Evolutionary conservation across 2,113 vertebrate genomes (phyloP).

Genomic region (Todiramphus saurophagus): DNA sequence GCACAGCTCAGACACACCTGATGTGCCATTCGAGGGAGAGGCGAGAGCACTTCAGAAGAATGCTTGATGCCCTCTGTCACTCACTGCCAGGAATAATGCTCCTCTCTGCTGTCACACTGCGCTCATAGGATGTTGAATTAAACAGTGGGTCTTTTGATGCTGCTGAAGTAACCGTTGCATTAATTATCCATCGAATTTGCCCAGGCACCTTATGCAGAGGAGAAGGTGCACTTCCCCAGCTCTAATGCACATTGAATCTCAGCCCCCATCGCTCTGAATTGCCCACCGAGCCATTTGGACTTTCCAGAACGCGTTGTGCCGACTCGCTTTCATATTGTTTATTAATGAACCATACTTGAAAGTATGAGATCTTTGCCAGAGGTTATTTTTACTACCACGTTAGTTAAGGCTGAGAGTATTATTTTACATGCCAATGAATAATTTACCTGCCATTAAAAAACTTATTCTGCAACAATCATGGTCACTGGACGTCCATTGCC

Average conservation of each 20-base stretch:
- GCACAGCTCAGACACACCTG: not conserved
- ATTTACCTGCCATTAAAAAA: constrained; percentile 38
- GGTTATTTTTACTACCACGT: constrained; percentile 20
- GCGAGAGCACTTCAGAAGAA: constrained; percentile 9
- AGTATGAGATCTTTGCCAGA: constrained; percentile 9
- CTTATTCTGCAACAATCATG: not conserved
- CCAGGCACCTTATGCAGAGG: not conserved
- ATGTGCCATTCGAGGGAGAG: not conserved
- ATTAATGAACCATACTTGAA: not conserved
- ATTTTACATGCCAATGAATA: constrained; percentile 47
- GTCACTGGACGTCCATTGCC: not conserved
- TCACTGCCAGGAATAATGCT: constrained; percentile 1
- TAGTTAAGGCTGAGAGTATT: constrained; percentile 45
- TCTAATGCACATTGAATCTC: not conserved
- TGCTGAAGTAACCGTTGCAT: constrained; percentile 43
- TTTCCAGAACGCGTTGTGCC: not conserved
- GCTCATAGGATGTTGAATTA: constrained; percentile 40
- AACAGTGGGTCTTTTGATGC: constrained; percentile 56
- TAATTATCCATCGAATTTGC: constrained; percentile 53
- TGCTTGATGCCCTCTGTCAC: constrained; percentile 45
- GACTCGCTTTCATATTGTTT: not conserved
- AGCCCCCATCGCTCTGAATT: not conserved
- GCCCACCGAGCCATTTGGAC: accelerated
- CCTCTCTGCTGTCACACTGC: not conserved
- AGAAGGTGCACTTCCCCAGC: not conserved